A percentile compares a stretch with the other conserved stretches of the same genome.
Evolutionary conservation across 2,888 invertebrate species (phyloP).

Genomic region (Erannis defoliaria): DNA sequence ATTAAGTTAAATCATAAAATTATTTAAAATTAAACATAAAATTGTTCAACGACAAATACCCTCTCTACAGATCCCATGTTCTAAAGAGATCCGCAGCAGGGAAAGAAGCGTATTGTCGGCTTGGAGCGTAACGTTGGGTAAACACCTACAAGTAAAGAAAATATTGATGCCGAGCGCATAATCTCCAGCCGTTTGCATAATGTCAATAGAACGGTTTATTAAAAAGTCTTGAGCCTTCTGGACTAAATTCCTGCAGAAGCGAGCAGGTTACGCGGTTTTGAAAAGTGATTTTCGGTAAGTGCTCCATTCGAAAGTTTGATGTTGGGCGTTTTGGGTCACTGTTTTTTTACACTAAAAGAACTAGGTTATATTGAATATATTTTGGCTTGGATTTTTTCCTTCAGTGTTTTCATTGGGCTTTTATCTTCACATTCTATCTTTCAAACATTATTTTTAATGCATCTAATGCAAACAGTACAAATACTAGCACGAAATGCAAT

Average conservation of each 20-base stretch:
- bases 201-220: slow-evolving; percentile 46
- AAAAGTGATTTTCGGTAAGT: slow-evolving; percentile 13
- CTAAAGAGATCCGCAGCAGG: slow-evolving; percentile 47
- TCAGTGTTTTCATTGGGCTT: neutral
- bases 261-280: slow-evolving; percentile 5
- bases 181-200: slow-evolving; percentile 52
- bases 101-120: slow-evolving; percentile 64
- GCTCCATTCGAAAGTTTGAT: slow-evolving; percentile 4
- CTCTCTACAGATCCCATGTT: slow-evolving; percentile 48
- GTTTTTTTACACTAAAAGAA: neutral
- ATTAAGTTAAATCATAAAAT: too few relatives aligned
- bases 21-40: neutral
- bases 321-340: neutral
- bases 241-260: slow-evolving; percentile 6
- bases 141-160: slow-evolving; percentile 57
- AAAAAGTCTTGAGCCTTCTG: slow-evolving; percentile 27
- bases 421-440: too few relatives aligned
- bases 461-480: too few relatives aligned
- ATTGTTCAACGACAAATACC: slow-evolving; percentile 1
- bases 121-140: slow-evolving; percentile 56
- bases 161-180: slow-evolving; percentile 49
- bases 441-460: too few relatives aligned
- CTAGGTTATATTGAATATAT: neutral
- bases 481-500: too few relatives aligned
- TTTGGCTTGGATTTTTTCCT: neutral